Percentiles rank a stretch among this genome's conserved stretches.
Evolutionary conservation across 2,797 vertebrate genomes (phyloP).

Genomic region (Gymnoscopelus braueri): DNA sequence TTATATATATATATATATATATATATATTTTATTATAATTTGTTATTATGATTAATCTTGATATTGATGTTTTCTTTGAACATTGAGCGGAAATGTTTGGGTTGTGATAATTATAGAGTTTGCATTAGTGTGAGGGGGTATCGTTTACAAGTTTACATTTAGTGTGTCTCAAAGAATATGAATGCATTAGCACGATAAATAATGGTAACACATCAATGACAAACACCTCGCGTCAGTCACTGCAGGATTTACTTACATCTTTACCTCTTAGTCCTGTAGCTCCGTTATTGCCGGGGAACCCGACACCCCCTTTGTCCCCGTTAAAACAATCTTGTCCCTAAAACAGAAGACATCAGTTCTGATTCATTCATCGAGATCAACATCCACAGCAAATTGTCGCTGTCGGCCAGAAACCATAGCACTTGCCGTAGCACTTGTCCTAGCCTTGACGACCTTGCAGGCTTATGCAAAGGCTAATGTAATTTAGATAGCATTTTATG

Average conservation of each 20-base stretch:
- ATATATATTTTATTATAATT: no score
- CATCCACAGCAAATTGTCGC: no score
- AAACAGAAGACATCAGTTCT: constrained; percentile 29
- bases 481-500: no score
- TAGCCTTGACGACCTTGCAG: no score
- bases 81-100: no score
- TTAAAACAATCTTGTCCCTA: constrained; percentile 85
- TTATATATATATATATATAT: no score
- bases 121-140: background rate
- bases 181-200: background rate
- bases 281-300: constrained; percentile 81
- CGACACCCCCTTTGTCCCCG: constrained; percentile 82
- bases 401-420: no score
- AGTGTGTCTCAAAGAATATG: background rate
- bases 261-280: constrained; percentile 91
- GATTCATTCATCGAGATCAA: background rate
- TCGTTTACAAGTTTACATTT: background rate
- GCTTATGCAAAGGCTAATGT: no score
- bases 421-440: no score
- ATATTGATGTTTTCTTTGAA: no score
- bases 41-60: no score
- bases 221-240: constrained; percentile 30
- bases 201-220: background rate
- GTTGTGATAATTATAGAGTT: no score
- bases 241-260: constrained; percentile 91